A percentile compares a stretch with the other conserved stretches of the same genome.
Evolutionary conservation across 2,113 vertebrate genomes (phyloP).

Genomic region (Brachionichthys hirsutus): DNA sequence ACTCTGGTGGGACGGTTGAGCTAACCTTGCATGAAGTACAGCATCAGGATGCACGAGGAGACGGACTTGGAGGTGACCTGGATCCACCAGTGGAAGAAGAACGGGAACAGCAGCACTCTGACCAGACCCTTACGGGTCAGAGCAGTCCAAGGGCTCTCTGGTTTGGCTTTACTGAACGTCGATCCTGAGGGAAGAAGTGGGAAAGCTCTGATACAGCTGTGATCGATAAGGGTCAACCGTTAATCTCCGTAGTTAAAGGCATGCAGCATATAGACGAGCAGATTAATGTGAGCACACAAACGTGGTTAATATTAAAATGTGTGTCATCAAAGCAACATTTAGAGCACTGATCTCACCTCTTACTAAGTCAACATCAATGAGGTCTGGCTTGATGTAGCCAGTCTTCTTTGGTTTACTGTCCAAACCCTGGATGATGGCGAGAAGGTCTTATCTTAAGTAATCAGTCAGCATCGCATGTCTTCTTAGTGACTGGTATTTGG

Average conservation of each 20-base stretch:
- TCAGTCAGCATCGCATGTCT: not conserved
- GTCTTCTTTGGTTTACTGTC: constrained; percentile 91
- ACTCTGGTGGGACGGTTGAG: not conserved
- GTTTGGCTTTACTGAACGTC: constrained; percentile 97
- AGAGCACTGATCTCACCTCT: constrained; percentile 78
- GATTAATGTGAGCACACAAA: too few species aligned
- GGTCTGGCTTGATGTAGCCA: constrained; percentile 88
- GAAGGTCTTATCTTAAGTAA: not conserved
- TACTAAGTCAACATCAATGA: constrained; percentile 96
- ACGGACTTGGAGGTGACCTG: constrained; percentile 91
- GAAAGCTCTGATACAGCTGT: not conserved
- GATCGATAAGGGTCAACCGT: not conserved
- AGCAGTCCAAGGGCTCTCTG: constrained; percentile 92
- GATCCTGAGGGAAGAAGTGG: constrained; percentile 80
- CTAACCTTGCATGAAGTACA: constrained; percentile 94
- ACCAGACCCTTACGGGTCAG: constrained; percentile 94
- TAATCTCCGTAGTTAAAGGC: not conserved
- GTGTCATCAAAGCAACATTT: not conserved
- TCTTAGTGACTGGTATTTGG: too few species aligned
- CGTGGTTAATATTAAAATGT: not conserved
- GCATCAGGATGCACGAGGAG: constrained; percentile 87
- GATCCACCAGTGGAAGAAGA: constrained; percentile 98
- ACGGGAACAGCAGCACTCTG: constrained; percentile 89
- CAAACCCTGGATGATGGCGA: constrained; percentile 78
- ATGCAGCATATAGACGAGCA: too few species aligned